A percentile compares a stretch with the other conserved stretches of the same genome.
These are phyloP conservation scores for Lypha dubia DNA, from an alignment of 2,888 invertebrate genomes.

Conservation along the genomic window DNA sequence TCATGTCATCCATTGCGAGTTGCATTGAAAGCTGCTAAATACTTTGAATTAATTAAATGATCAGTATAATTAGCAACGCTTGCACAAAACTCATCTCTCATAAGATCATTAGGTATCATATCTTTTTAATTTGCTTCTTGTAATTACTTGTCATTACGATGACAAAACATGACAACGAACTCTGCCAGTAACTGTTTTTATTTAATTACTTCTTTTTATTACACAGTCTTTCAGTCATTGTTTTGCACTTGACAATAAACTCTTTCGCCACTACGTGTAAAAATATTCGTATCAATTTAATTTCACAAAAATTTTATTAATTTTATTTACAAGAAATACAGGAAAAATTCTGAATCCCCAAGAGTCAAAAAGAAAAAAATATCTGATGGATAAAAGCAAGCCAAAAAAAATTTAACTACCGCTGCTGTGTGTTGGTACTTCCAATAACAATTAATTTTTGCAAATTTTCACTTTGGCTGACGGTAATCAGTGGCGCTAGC, in stretches of 20 bases:
- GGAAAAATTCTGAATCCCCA: slow-evolving; percentile 8
- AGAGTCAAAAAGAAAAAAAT: slow-evolving; percentile 23
- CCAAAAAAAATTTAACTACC: slow-evolving; percentile 13
- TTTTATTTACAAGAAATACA: slow-evolving; percentile 23
- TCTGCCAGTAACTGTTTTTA: slow-evolving; percentile 38
- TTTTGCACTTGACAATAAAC: slow-evolving; percentile 24
- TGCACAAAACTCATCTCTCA: slow-evolving; percentile 27
- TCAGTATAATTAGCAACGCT: neutral
- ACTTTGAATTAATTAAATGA: too few species aligned
- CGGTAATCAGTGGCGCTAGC: slow-evolving; percentile 61
- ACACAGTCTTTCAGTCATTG: neutral
- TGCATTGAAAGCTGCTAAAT: too few species aligned
- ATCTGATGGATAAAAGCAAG: slow-evolving; percentile 10
- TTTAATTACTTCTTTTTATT: slow-evolving; percentile 22
- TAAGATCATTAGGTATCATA: slow-evolving; percentile 29
- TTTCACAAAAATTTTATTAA: slow-evolving; percentile 43
- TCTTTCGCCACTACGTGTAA: neutral
- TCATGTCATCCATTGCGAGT: too few species aligned
- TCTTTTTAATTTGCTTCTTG: neutral
- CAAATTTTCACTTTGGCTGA: slow-evolving; percentile 79
- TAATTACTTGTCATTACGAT: slow-evolving; percentile 6
- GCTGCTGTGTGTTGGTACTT: slow-evolving; percentile 17
- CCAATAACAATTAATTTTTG: slow-evolving; percentile 77
- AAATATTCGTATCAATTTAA: slow-evolving; percentile 48
- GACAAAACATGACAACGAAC: neutral